Evolutionary conservation across 2,888 invertebrate genomes (phyloP).

Genomic region (Lissocephala sabroskyi): DNA sequence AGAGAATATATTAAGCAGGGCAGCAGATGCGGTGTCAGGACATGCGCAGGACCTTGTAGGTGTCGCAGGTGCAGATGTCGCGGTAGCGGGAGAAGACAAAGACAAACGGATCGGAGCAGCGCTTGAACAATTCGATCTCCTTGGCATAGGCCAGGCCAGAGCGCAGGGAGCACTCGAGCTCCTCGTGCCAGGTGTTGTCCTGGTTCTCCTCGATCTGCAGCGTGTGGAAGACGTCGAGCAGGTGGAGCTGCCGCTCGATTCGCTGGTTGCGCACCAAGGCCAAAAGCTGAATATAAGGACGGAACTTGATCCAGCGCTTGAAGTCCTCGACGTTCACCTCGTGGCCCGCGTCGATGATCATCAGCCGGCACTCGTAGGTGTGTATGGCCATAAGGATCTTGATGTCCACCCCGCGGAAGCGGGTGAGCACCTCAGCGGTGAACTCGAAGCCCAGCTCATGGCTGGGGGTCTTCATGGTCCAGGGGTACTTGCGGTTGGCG

Average conservation of each 20-base stretch:
- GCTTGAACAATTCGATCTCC: constrained; percentile 23
- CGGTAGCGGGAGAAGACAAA: constrained; percentile 55
- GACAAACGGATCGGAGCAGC: constrained; percentile 39
- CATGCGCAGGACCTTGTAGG: constrained; percentile 38
- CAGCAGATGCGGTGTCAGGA: constrained; percentile 30
- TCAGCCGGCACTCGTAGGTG: constrained; percentile 42
- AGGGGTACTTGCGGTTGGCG: constrained; percentile 49
- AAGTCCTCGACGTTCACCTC: constrained; percentile 41
- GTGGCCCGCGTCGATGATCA: constrained; percentile 52
- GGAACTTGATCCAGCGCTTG: constrained; percentile 58
- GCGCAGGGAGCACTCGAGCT: constrained; percentile 37
- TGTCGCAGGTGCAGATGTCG: constrained; percentile 46
- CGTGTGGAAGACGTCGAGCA: constrained; percentile 38
- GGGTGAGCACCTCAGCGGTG: constrained; percentile 20
- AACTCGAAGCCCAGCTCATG: constrained; percentile 32
- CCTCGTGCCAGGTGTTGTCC: constrained; percentile 50
- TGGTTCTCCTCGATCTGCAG: constrained; percentile 38
- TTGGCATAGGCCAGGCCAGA: constrained; percentile 38
- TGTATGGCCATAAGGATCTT: constrained; percentile 41
- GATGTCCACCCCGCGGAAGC: constrained; percentile 44
- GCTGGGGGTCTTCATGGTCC: constrained; percentile 46
- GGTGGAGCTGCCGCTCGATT: constrained; percentile 37
- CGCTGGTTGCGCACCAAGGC: constrained; percentile 44
- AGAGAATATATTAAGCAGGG: constrained; percentile 55
- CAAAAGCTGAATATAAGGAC: constrained; percentile 47